Base-by-base conservation (phyloP, 23 tunicate genomes). In the Phallusia fumigata region DNA sequence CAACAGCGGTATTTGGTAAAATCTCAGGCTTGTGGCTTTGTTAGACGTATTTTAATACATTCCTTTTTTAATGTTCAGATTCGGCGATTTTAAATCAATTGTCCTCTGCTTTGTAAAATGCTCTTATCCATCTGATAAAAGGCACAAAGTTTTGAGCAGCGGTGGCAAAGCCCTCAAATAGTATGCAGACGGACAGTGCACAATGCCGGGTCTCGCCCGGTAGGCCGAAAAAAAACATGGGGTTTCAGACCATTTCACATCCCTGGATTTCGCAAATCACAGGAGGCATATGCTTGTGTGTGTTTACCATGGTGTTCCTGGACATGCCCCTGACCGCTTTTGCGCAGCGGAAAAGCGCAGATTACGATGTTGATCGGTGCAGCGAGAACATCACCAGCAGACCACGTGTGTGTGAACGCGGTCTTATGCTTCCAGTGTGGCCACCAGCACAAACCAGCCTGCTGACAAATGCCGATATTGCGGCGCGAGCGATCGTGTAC, bases 401-500 rank as follows among this genome's bases (percentile, higher is more conserved):
- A 36, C 84, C 65, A 0, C 84, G 94, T n/a, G 78, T 82, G 19
- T 94, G 98, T 80, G 50, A 79, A 80, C 32, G 65, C 18, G 98
- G 98, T 12, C 74, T 87, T 22, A 35, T 89, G n/a, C 49, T 94
- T 28, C 91, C 90, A 0, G 82, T 77, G 21, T 94, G 98, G 98
- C 86, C 83, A 11, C 98, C 98, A 10, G 86, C 80, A 26, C 36
- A 86, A 53, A 83, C 80, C 79, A 30, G 82, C n/a, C 45, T 44
- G 44, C 69, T 94, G 18, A 52, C 94, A 36, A 83, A 73, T 11
- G 85, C 84, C 19, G 99, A 97, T 47, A 80, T 33, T 19, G 89
- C 73, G 30, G 99, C 89, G 10, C 82, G 97, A 74, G 99, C 97
- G 6, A 82, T 86, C 65, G 97, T 90, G 5, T 97, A 88, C 72